These are phyloP conservation scores for Macaca nemestrina DNA, from an alignment of 2,113 vertebrate genomes.

Conservation along the genomic window DNA sequence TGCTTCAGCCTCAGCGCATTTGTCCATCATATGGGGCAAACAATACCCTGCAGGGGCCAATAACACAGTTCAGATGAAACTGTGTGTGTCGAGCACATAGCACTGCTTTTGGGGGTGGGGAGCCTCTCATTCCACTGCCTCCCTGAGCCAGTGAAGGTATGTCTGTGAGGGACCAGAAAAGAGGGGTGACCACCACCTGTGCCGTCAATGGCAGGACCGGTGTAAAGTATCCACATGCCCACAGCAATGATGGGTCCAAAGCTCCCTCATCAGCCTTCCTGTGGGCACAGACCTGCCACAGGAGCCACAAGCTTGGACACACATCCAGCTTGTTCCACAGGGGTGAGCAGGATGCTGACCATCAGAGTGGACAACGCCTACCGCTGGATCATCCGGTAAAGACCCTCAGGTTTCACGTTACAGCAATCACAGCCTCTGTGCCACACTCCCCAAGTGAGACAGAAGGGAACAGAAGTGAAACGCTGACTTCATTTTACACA, in stretches of 20 bases:
- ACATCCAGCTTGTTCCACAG: not conserved
- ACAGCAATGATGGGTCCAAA: not conserved
- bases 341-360: not conserved
- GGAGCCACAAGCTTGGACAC: not conserved
- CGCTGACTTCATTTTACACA: rapidly evolving
- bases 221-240: not conserved
- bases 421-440: not conserved
- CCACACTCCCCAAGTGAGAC: not conserved
- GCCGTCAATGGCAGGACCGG: not conserved
- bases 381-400: rapidly evolving
- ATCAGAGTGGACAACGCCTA: not conserved
- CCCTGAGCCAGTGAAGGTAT: not conserved
- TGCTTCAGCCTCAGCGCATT: not conserved
- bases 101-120: no score
- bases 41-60: no score
- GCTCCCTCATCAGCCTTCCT: not conserved
- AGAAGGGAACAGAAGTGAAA: rapidly evolving
- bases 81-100: not conserved
- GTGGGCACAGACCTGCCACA: not conserved
- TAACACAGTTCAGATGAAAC: not conserved
- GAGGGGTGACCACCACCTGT: no score
- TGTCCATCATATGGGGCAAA: not conserved
- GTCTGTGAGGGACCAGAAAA: not conserved
- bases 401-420: not conserved
- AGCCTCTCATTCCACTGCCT: not conserved